A percentile compares a stretch with the other conserved stretches of the same genome.
Conservation (phyloP, 2,888 invertebrate genomes). For the Drosophila flavopinicola region DNA sequence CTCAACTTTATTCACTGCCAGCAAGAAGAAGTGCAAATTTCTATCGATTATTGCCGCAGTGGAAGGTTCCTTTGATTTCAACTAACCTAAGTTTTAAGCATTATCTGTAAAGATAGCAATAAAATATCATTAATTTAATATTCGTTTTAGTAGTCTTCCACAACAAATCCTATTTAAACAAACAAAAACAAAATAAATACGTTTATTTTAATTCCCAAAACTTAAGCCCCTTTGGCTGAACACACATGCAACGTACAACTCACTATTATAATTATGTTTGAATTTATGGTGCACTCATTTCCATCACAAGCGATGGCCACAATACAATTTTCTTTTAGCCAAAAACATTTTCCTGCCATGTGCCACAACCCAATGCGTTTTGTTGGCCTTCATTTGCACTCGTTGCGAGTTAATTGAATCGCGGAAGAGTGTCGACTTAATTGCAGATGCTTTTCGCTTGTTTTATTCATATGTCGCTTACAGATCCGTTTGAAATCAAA, state of each 20-base stretch:
- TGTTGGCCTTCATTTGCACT: constrained; percentile 36
- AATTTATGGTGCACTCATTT: constrained; percentile 22
- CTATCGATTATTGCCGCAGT: constrained; percentile 13
- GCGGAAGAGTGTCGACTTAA: constrained; percentile 47
- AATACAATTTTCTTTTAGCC: constrained; percentile 31
- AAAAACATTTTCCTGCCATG: constrained; percentile 3
- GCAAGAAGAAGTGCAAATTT: not conserved
- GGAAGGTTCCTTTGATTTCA: not conserved
- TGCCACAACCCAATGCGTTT: constrained; percentile 7
- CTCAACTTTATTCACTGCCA: not conserved
- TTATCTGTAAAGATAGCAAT: too few species aligned
- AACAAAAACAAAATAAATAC: too few species aligned
- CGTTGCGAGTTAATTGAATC: constrained; percentile 39
- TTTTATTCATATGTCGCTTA: constrained; percentile 26
- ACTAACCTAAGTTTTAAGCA: constrained; percentile 10
- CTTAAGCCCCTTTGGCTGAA: not conserved
- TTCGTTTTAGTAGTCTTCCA: too few species aligned
- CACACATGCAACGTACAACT: not conserved
- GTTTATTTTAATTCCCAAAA: not conserved
- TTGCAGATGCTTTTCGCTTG: constrained; percentile 53
- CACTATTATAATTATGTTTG: constrained; percentile 17
- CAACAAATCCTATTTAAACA: too few species aligned
- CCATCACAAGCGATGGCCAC: constrained; percentile 7
- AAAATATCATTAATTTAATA: too few species aligned
- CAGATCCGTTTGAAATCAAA: constrained; percentile 22